A percentile compares a stretch with the other conserved stretches of the same genome.
Conservation (phyloP, 2,888 invertebrate genomes). For the Caenorhabditis auriculariae region DNA sequence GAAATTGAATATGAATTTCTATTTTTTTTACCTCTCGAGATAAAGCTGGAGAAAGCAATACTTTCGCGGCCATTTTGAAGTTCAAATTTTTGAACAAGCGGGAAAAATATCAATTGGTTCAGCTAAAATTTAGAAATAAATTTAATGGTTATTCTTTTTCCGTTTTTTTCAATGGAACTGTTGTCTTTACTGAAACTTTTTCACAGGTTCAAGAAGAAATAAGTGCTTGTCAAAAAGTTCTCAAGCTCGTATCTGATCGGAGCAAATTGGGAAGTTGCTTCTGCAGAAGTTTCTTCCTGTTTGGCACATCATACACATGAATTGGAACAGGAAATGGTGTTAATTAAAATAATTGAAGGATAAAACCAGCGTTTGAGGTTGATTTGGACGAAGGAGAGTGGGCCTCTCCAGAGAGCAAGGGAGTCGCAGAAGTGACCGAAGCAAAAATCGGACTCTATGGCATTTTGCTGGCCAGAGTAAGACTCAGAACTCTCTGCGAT, state of each 20-base stretch:
- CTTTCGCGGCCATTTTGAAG: too few relatives aligned
- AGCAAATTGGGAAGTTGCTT: not conserved
- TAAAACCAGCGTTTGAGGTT: not conserved
- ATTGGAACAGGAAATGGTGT: not conserved
- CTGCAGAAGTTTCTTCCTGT: not conserved
- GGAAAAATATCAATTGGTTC: too few relatives aligned
- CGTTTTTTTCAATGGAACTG: not conserved
- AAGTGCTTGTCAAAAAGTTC: not conserved
- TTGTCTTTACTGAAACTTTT: not conserved
- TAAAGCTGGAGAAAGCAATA: too few relatives aligned
- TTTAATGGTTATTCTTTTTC: too few relatives aligned
- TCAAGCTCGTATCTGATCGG: not conserved
- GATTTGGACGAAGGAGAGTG: not conserved
- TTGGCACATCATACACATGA: not conserved
- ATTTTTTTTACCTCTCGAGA: too few relatives aligned
- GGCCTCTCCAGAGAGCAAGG: not conserved
- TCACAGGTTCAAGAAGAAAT: not conserved
- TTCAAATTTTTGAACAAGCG: too few relatives aligned
- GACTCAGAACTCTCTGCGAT: not conserved
- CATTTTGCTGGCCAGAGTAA: constrained; percentile 25
- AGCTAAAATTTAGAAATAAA: too few relatives aligned
- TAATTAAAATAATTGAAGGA: not conserved
- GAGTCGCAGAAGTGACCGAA: constrained; percentile 3
- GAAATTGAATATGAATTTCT: too few relatives aligned
- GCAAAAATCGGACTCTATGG: constrained; percentile 18